Evolutionary conservation across 2,888 invertebrate genomes (phyloP).

Genomic region (Thereva unica): DNA sequence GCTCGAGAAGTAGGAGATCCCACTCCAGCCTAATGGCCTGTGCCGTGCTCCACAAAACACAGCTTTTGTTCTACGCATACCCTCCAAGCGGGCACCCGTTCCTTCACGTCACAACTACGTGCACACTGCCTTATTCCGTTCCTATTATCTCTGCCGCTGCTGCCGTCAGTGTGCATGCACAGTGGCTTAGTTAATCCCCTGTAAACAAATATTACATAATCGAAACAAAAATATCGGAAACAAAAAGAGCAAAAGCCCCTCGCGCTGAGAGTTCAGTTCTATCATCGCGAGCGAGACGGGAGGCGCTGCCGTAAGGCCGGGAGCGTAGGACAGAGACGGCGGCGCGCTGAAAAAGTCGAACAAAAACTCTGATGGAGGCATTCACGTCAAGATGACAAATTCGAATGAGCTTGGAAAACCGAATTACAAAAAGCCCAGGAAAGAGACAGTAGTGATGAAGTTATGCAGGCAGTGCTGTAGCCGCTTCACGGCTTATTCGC

Average conservation of each 20-base stretch:
- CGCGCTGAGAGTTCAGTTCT: neutral
- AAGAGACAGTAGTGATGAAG: slow-evolving; percentile 17
- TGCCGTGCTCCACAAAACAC: too few species aligned
- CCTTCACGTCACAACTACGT: too few species aligned
- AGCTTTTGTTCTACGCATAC: too few species aligned
- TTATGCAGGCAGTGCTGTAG: slow-evolving; percentile 3
- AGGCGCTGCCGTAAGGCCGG: neutral
- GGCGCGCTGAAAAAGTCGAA: slow-evolving; percentile 27
- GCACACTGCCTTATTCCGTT: neutral
- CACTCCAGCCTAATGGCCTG: too few species aligned
- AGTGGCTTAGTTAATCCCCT: slow-evolving; percentile 36
- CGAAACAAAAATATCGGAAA: slow-evolving; percentile 23
- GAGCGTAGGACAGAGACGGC: neutral
- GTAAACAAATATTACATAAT: slow-evolving; percentile 42
- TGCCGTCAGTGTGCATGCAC: slow-evolving; percentile 20
- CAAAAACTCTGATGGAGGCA: slow-evolving; percentile 18
- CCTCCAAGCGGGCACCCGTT: too few species aligned
- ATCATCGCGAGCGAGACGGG: neutral
- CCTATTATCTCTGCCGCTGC: slow-evolving; percentile 16
- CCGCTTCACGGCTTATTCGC: too few species aligned
- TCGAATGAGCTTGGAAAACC: slow-evolving; percentile 31
- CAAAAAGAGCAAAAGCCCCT: slow-evolving; percentile 11
- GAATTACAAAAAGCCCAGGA: slow-evolving; percentile 14
- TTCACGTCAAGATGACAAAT: slow-evolving; percentile 38
- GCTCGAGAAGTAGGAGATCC: too few species aligned